Conservation (phyloP, 2,797 vertebrate genomes). For the Intellagama lesueurii region DNA sequence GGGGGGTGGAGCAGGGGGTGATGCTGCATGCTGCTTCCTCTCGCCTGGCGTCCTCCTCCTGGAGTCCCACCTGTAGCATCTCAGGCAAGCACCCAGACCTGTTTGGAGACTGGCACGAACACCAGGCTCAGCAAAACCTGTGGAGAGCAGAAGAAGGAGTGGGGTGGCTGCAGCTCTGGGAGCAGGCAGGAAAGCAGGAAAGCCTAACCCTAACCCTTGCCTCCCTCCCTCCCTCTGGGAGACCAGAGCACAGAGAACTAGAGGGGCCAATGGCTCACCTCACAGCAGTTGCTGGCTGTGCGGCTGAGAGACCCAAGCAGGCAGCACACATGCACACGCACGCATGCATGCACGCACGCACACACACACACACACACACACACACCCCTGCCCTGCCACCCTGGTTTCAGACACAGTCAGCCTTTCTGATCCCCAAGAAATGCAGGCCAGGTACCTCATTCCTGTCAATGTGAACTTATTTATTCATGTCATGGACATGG, state of each 20-base stretch:
- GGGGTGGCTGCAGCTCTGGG: no score
- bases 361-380: no score
- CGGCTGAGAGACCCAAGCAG: not conserved
- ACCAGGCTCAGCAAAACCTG: no score
- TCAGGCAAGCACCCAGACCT: not conserved
- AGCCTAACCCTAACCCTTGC: no score
- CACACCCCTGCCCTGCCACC: not conserved
- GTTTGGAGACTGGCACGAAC: not conserved
- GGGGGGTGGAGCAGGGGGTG: slow-evolving; percentile 15
- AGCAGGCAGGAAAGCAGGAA: no score
- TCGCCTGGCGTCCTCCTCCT: slow-evolving; percentile 54
- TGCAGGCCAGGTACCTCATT: not conserved
- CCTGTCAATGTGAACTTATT: not conserved
- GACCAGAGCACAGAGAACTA: not conserved
- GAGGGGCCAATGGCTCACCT: no score
- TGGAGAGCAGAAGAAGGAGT: not conserved
- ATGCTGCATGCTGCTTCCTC: accelerated
- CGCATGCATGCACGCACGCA: no score
- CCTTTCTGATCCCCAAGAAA: not conserved
- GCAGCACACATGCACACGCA: no score
- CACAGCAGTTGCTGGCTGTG: no score
- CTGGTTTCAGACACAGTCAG: not conserved
- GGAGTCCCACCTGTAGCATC: not conserved
- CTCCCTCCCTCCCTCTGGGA: no score
- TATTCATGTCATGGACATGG: not conserved